Percentiles rank a stretch among this genome's conserved stretches.
Evolutionary conservation across 2,797 vertebrate genomes (phyloP).

Genomic region (Paedocypris micromegethes): DNA sequence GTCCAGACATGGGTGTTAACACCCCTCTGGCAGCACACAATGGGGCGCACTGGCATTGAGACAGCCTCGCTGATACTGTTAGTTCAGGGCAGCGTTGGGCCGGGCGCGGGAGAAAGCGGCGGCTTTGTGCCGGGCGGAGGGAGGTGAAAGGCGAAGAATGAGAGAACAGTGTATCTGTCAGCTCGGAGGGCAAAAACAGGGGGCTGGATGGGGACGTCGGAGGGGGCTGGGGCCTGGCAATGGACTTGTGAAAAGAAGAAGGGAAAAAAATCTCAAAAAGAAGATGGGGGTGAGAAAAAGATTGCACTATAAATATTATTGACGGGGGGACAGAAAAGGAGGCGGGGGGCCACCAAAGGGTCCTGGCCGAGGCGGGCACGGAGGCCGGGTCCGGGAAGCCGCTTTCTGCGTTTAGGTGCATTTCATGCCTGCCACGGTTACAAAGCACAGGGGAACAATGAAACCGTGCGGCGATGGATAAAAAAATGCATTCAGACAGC

Average conservation of each 20-base stretch:
- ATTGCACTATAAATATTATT: conserved; percentile 65
- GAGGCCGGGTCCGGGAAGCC: conserved; percentile 35
- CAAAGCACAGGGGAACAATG: conserved; percentile 37
- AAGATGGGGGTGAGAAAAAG: conserved; percentile 49
- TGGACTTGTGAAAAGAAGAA: conserved; percentile 62
- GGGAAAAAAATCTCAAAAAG: conserved; percentile 38
- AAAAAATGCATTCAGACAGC: conserved; percentile 31
- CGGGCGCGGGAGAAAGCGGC: conserved; percentile 70
- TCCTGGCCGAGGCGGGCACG: conserved; percentile 38
- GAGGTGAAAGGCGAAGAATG: conserved; percentile 70
- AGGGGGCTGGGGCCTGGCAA: conserved; percentile 57
- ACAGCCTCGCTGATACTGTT: conserved; percentile 78
- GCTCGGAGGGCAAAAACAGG: conserved; percentile 52
- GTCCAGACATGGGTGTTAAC: conserved; percentile 77
- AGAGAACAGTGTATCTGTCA: conserved; percentile 74
- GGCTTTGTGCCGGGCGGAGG: conserved; percentile 74
- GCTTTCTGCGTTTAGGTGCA: conserved; percentile 45
- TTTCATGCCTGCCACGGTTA: conserved; percentile 45
- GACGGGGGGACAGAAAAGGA: conserved; percentile 42
- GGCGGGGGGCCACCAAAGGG: conserved; percentile 15
- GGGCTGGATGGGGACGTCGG: conserved; percentile 39
- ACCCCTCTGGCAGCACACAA: conserved; percentile 83
- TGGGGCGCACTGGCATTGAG: conserved; percentile 70
- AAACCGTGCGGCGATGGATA: conserved; percentile 34
- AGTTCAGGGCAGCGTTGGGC: conserved; percentile 71